Conservation (phyloP, 2,888 invertebrate species). For the Drosophila ezoana region DNA sequence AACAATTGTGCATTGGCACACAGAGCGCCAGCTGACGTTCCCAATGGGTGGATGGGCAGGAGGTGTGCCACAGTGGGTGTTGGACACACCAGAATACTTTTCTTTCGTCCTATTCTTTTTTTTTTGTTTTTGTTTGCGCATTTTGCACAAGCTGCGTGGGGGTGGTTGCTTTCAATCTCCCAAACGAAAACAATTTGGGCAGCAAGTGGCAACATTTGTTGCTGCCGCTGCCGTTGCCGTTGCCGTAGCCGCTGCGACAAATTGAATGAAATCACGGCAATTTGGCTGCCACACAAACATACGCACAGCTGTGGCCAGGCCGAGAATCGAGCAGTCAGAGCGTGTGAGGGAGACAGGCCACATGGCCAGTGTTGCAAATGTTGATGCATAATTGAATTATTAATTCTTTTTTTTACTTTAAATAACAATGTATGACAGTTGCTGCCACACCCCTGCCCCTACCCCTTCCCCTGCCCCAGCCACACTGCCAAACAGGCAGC, state of each 20-base stretch:
- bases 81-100: conserved; percentile 46
- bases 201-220: conserved; percentile 82
- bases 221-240: conserved; percentile 69
- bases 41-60: conserved; percentile 33
- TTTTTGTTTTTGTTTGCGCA: conserved; percentile 64
- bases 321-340: conserved; percentile 31
- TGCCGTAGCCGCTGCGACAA: conserved; percentile 75
- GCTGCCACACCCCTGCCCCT: conserved; percentile 3
- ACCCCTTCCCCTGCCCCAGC: conserved; percentile 8
- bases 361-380: conserved; percentile 30
- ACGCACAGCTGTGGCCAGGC: conserved; percentile 71
- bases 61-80: conserved; percentile 63
- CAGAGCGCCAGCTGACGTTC: conserved; percentile 55
- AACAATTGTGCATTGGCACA: conserved; percentile 81
- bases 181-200: conserved; percentile 81
- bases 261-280: conserved; percentile 83
- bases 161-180: conserved; percentile 39
- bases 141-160: conserved; percentile 62
- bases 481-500: conserved; percentile 1
- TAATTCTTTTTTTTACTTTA: conserved; percentile 59
- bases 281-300: conserved; percentile 70
- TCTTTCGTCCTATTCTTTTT: conserved; percentile 9
- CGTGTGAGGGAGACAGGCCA: conserved; percentile 23
- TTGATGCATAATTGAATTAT: conserved; percentile 60
- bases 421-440: conserved; percentile 37